phyloP scores from a whole-genome alignment of 1,140 invertebrate genomes.

The Zeugodacus cucurbitae region DNA sequence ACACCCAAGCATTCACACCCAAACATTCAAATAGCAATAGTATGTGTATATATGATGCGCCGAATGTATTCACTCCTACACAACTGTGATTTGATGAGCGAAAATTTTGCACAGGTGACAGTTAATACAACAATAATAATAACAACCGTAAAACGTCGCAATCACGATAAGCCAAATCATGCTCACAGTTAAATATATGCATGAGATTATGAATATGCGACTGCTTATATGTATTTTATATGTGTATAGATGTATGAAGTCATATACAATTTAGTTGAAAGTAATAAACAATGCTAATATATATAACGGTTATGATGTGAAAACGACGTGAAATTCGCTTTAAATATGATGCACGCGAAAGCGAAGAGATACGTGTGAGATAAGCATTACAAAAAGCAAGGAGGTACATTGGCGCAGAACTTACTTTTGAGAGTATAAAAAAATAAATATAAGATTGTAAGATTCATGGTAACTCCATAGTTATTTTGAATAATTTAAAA shows the following conservation, averaged over 20 bases:
- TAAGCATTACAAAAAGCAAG: not conserved
- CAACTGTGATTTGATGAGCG: not conserved
- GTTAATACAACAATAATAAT: no score
- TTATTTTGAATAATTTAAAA: no score
- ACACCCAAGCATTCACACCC: not conserved
- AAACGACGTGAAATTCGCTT: not conserved
- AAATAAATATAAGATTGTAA: not conserved
- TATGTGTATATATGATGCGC: not conserved
- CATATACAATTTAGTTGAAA: not conserved
- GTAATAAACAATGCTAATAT: not conserved
- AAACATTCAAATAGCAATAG: not conserved
- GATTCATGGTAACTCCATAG: no score
- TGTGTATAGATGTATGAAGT: not conserved
- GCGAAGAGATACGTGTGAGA: not conserved
- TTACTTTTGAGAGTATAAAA: not conserved
- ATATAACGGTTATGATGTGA: slow-evolving; percentile 3
- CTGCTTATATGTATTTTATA: not conserved
- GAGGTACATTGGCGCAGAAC: not conserved
- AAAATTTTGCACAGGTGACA: not conserved
- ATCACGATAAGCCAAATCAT: not conserved
- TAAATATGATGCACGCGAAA: not conserved
- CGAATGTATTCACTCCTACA: not conserved
- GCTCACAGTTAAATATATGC: not conserved
- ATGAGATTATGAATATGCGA: not conserved
- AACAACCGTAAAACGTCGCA: not conserved